Evolutionary conservation across 2,113 vertebrate genomes (phyloP).

Genomic region (Cynocephalus volans): DNA sequence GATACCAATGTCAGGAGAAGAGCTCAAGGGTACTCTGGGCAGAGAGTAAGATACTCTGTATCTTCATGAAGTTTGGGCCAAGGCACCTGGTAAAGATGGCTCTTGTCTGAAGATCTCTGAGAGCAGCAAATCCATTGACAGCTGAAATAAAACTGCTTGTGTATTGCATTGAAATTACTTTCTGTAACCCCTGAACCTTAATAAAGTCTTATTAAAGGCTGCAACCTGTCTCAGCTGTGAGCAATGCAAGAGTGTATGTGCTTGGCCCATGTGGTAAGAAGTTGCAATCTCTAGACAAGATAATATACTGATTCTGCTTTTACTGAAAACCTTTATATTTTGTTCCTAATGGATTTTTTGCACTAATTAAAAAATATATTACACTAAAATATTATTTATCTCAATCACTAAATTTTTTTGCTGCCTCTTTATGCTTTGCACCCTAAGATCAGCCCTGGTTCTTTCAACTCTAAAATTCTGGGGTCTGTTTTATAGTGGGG

Average conservation of each 20-base stretch:
- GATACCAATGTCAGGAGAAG: background rate
- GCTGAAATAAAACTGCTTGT: background rate
- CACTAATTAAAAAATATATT: background rate
- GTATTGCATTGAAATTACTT: background rate
- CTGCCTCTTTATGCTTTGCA: background rate
- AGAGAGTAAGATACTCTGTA: background rate
- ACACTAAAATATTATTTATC: background rate
- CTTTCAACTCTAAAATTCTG: slow-evolving; percentile 13
- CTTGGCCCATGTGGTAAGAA: background rate
- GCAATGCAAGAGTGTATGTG: background rate
- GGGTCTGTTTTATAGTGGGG: slow-evolving; percentile 1
- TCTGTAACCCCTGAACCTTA: background rate
- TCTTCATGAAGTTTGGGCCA: background rate
- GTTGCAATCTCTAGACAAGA: background rate
- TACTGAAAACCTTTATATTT: background rate
- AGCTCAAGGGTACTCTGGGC: background rate
- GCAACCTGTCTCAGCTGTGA: background rate
- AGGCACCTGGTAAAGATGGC: background rate
- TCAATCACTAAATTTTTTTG: background rate
- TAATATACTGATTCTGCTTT: background rate
- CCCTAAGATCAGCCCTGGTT: background rate
- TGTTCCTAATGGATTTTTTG: background rate
- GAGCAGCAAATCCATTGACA: background rate
- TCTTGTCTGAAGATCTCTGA: background rate
- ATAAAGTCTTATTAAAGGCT: background rate